Conservation (phyloP, 2,113 vertebrate genomes). For the Crotophaga sulcirostris region DNA sequence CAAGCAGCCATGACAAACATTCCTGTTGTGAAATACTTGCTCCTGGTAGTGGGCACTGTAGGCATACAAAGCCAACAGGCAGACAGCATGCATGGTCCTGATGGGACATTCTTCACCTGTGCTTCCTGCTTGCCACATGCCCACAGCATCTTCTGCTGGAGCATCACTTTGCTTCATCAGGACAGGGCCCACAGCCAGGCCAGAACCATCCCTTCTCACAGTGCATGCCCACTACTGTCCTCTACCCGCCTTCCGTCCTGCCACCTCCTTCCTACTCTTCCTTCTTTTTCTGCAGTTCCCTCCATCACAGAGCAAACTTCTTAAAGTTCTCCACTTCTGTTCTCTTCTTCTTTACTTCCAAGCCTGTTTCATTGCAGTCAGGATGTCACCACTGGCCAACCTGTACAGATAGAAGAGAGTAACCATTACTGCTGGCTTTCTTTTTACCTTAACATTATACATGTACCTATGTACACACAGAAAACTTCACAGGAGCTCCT, state of each 20-base stretch:
- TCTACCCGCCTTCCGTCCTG: not conserved
- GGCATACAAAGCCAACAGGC: rapidly evolving
- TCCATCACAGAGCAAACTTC: not conserved
- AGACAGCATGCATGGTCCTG: not conserved
- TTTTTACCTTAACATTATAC: not conserved
- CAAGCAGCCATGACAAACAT: not conserved
- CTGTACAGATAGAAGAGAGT: not conserved
- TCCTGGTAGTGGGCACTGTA: not conserved
- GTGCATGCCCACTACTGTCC: rapidly evolving
- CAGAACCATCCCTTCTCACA: not conserved
- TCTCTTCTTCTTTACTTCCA: not conserved
- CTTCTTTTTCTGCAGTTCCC: not conserved
- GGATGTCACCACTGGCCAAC: not conserved
- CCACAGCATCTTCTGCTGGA: not conserved
- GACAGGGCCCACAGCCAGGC: rapidly evolving
- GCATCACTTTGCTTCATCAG: too few relatives aligned
- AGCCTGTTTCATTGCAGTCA: not conserved
- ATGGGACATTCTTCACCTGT: too few relatives aligned
- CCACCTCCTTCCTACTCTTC: not conserved
- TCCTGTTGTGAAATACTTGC: rapidly evolving
- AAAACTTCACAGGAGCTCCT: not conserved
- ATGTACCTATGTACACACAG: not conserved
- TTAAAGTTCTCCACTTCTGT: not conserved
- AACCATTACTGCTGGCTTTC: not conserved
- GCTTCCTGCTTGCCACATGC: rapidly evolving